phyloP scores from a whole-genome alignment of 2,113 vertebrate species.

The Bambusicola thoracicus region DNA sequence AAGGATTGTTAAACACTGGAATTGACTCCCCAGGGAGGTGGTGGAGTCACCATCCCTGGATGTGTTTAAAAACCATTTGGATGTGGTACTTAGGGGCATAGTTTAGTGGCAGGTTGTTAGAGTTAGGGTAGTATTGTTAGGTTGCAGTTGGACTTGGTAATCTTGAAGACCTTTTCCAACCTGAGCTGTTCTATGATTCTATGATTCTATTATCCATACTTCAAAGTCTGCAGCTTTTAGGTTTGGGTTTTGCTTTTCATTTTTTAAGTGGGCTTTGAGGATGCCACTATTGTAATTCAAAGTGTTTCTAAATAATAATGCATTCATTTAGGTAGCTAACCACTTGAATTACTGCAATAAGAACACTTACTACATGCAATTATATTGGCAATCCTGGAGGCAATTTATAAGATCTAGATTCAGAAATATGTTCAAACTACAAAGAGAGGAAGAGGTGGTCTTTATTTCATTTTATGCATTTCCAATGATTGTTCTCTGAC shows the following conservation, averaged over 20 bases:
- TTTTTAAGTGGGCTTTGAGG: not conserved
- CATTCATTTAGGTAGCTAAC: constrained; percentile 21
- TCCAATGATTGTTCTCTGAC: not conserved
- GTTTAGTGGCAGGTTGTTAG: no score
- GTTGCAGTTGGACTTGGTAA: no score
- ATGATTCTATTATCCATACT: not conserved
- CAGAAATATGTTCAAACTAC: not conserved
- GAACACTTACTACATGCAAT: constrained; percentile 8
- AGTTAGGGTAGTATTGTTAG: no score
- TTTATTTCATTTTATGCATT: not conserved
- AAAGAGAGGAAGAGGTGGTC: not conserved
- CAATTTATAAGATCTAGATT: constrained; percentile 4
- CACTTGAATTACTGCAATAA: constrained; percentile 13
- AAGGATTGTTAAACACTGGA: no score
- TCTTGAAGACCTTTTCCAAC: no score
- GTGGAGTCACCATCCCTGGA: no score
- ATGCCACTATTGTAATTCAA: not conserved
- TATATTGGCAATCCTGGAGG: not conserved
- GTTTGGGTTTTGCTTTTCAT: not conserved
- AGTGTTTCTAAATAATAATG: constrained; percentile 38
- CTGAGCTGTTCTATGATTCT: no score
- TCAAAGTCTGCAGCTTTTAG: not conserved
- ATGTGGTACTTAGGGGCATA: no score
- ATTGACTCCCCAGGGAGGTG: no score
- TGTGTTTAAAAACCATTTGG: no score